Percentiles rank a stretch among this genome's conserved stretches.
Conservation (phyloP, 2,797 vertebrate species). For the Catostomus latipinnis region DNA sequence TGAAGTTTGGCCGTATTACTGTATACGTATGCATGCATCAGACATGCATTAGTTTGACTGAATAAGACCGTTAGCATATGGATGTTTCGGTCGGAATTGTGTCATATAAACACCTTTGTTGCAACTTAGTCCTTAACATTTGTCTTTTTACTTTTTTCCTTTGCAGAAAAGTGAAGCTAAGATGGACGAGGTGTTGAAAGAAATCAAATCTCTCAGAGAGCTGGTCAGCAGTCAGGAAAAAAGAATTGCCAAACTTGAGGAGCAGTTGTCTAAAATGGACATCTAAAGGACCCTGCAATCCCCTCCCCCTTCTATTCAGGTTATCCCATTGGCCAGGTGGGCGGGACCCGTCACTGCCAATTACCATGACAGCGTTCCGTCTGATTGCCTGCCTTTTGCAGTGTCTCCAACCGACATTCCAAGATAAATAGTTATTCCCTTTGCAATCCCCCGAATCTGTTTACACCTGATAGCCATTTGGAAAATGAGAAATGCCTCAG, state of each 20-base stretch:
- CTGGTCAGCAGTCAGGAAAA: conserved; percentile 93
- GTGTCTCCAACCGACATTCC: conserved; percentile 83
- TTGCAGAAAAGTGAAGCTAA: conserved; percentile 91
- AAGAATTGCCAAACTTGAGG: conserved; percentile 94
- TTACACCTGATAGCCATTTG: conserved; percentile 29
- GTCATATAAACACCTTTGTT: background rate
- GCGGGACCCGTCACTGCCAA: conserved; percentile 77
- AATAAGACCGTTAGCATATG: no score
- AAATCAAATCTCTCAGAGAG: conserved; percentile 95
- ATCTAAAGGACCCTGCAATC: conserved; percentile 77
- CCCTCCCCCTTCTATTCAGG: conserved; percentile 71
- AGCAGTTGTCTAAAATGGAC: conserved; percentile 91
- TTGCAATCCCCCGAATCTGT: conserved; percentile 63
- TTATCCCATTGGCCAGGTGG: conserved; percentile 75
- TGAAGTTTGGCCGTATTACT: no score
- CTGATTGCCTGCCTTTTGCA: conserved; percentile 75
- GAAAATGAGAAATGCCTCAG: conserved; percentile 30
- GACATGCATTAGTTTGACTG: no score
- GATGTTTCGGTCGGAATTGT: no score
- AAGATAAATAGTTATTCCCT: conserved; percentile 73
- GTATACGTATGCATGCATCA: no score
- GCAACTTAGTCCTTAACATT: background rate
- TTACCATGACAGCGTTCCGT: conserved; percentile 79
- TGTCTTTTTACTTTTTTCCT: conserved; percentile 32
- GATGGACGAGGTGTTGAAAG: conserved; percentile 95